A percentile compares a stretch with the other conserved stretches of the same genome.
Evolutionary conservation across 2,888 invertebrate genomes (phyloP).

Genomic region (Lobophora halterata): DNA sequence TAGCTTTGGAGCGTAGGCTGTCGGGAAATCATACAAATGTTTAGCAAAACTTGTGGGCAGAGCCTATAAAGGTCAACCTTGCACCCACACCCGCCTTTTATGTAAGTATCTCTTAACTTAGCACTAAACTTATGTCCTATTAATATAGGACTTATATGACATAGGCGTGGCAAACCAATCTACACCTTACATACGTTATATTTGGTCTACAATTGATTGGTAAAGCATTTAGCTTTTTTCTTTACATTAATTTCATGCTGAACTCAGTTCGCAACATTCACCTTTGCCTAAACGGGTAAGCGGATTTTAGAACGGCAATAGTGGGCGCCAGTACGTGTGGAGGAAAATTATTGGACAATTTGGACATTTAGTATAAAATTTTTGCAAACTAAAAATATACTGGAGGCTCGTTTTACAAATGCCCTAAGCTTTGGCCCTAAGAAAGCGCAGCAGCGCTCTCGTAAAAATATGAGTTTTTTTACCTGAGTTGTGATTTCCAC

Average conservation of each 20-base stretch:
- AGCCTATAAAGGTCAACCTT: slow-evolving; percentile 78
- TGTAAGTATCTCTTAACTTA: slow-evolving; percentile 60
- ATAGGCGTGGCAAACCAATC: slow-evolving; percentile 24
- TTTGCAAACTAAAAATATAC: too few species aligned
- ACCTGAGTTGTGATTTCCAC: too few species aligned
- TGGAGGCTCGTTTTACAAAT: too few species aligned
- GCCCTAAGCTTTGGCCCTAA: too few species aligned
- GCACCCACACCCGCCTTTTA: slow-evolving; percentile 77
- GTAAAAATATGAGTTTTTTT: too few species aligned
- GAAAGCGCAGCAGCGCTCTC: too few species aligned
- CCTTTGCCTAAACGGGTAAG: slow-evolving; percentile 78
- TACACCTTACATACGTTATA: slow-evolving; percentile 24
- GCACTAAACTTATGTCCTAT: slow-evolving; percentile 44
- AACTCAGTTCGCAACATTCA: slow-evolving; percentile 73
- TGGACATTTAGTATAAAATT: background rate
- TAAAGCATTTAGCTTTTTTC: slow-evolving; percentile 21
- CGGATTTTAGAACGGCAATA: slow-evolving; percentile 74
- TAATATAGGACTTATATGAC: slow-evolving; percentile 35
- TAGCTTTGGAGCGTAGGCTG: slow-evolving; percentile 63
- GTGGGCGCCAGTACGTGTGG: slow-evolving; percentile 64
- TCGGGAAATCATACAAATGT: slow-evolving; percentile 73
- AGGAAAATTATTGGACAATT: slow-evolving; percentile 41
- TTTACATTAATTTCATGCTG: slow-evolving; percentile 36
- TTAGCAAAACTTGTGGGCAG: slow-evolving; percentile 70
- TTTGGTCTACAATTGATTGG: slow-evolving; percentile 25